Conservation (phyloP, 2,797 vertebrate genomes). For the Poeciliopsis gracilis region DNA sequence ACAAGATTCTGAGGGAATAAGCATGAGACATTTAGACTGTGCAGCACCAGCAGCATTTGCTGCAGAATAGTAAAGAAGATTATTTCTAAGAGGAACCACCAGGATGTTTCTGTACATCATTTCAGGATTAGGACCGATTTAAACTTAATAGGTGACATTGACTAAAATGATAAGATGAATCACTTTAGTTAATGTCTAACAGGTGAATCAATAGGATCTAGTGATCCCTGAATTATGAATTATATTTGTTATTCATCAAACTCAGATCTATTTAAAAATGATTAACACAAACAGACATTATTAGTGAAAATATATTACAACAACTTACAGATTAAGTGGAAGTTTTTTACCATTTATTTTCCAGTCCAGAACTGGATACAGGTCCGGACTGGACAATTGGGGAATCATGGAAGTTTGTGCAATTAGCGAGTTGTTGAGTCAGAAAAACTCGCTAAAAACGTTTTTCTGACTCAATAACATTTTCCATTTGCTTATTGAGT, state of each 20-base stretch:
- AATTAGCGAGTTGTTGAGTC: neutral
- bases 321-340: neutral
- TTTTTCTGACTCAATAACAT: too few relatives aligned
- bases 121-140: neutral
- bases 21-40: neutral
- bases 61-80: neutral
- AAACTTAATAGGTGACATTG: neutral
- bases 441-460: too few relatives aligned
- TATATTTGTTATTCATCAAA: neutral
- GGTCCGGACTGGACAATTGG: too few relatives aligned
- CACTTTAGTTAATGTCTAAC: neutral
- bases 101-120: neutral
- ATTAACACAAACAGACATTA: neutral
- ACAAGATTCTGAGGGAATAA: conserved; percentile 19
- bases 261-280: neutral
- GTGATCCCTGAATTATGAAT: neutral
- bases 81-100: neutral
- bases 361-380: too few relatives aligned
- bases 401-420: too few relatives aligned
- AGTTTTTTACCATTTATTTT: neutral
- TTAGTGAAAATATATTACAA: neutral
- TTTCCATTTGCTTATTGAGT: neutral
- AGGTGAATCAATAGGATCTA: neutral
- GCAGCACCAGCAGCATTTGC: neutral
- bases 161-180: neutral